Evolutionary conservation across 2,113 vertebrate genomes (phyloP).

Genomic region (Eclectus roratus): DNA sequence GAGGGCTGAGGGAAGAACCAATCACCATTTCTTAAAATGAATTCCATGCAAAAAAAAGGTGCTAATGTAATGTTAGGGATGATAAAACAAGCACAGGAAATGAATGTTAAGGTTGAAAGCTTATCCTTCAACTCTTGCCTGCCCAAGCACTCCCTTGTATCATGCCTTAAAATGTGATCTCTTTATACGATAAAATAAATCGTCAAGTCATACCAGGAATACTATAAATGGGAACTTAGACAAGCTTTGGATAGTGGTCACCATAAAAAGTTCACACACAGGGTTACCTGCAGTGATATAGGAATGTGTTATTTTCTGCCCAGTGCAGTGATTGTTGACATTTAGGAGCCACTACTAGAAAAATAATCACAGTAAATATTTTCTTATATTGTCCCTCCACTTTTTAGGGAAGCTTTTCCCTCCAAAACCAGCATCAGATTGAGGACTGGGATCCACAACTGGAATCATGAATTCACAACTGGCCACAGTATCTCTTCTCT

Average conservation of each 20-base stretch:
- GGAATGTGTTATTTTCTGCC: neutral
- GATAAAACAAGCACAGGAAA: slow-evolving; percentile 62
- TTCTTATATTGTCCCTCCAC: neutral
- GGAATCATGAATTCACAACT: neutral
- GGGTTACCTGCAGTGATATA: neutral
- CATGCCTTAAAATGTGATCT: neutral
- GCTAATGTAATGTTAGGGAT: slow-evolving; percentile 23
- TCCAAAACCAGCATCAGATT: neutral
- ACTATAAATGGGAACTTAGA: neutral
- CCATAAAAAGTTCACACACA: neutral
- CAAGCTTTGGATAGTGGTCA: neutral
- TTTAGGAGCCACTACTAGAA: neutral
- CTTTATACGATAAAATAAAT: neutral
- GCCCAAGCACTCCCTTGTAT: neutral
- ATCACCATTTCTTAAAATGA: slow-evolving; percentile 36
- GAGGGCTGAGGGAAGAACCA: slow-evolving; percentile 26
- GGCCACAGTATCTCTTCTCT: neutral
- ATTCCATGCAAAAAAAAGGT: neutral
- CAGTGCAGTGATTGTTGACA: neutral
- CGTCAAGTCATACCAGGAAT: neutral
- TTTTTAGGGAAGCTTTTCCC: neutral
- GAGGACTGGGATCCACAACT: neutral
- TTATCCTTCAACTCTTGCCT: slow-evolving; percentile 15
- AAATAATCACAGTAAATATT: neutral
- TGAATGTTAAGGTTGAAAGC: slow-evolving; percentile 28